phyloP scores from a whole-genome alignment of 2,113 vertebrate genomes.

The Silurus glanis region DNA sequence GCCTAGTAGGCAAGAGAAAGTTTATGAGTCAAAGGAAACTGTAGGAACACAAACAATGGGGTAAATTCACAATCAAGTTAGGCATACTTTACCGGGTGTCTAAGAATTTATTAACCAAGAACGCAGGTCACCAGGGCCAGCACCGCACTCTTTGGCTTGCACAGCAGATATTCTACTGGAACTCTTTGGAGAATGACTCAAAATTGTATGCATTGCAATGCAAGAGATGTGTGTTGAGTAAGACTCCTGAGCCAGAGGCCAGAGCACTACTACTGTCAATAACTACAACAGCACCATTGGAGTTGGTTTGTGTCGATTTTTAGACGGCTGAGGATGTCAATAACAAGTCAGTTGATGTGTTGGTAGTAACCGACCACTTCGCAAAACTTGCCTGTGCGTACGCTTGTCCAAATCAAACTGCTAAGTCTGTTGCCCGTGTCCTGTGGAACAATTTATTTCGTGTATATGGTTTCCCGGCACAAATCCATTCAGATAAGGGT shows the following conservation, averaged over 20 bases:
- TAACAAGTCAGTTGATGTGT: conserved; percentile 19
- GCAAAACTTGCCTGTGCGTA: conserved; percentile 20
- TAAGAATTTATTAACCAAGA: neutral
- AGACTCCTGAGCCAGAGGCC: conserved; percentile 19
- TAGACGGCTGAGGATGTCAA: conserved; percentile 23
- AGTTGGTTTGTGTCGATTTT: conserved; percentile 45
- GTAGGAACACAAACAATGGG: neutral
- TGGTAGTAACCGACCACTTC: conserved; percentile 34
- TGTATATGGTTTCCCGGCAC: conserved; percentile 28
- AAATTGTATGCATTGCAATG: neutral
- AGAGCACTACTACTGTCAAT: conserved; percentile 41
- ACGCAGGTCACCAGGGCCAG: conserved; percentile 44
- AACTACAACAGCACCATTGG: conserved; percentile 20
- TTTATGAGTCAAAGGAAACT: neutral
- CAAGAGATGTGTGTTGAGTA: conserved; percentile 22
- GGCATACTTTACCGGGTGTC: conserved; percentile 13
- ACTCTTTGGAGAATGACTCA: neutral
- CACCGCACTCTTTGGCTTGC: conserved; percentile 33
- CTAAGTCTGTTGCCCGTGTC: conserved; percentile 27
- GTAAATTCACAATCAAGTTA: neutral
- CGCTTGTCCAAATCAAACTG: conserved; percentile 29
- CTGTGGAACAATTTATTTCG: conserved; percentile 30
- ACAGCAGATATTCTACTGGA: conserved; percentile 26
- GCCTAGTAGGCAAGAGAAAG: conserved; percentile 18
- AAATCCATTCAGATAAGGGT: conserved; percentile 39